phyloP scores from a whole-genome alignment of 2,113 vertebrate genomes.

The Corythornis cristatus region DNA sequence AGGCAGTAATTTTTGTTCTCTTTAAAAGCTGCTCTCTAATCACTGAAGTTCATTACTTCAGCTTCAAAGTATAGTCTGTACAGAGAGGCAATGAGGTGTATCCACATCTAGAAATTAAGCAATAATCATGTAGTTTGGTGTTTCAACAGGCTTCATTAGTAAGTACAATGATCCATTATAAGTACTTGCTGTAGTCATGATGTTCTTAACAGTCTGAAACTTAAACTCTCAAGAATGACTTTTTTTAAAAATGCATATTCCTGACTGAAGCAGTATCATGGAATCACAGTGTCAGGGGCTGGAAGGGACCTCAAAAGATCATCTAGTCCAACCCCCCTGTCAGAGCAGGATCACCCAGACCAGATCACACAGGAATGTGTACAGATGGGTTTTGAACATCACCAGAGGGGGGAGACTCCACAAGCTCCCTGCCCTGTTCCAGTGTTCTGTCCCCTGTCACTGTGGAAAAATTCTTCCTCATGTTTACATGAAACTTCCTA shows the following conservation, averaged over 20 bases:
- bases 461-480: too few species aligned
- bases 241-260: neutral
- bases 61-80: constrained; percentile 58
- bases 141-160: constrained; percentile 62
- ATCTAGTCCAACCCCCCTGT: too few species aligned
- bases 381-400: too few species aligned
- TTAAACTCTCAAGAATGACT: neutral
- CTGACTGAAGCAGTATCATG: neutral
- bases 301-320: too few species aligned
- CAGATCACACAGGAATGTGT: too few species aligned
- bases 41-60: constrained; percentile 61
- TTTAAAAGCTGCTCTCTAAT: constrained; percentile 53
- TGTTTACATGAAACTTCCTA: too few species aligned
- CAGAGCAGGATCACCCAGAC: too few species aligned
- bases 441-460: too few species aligned
- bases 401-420: too few species aligned
- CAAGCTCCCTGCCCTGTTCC: too few species aligned
- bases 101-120: constrained; percentile 67
- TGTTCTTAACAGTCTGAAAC: constrained; percentile 45
- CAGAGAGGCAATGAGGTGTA: constrained; percentile 59
- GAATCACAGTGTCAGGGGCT: too few species aligned
- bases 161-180: constrained; percentile 65
- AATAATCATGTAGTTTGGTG: constrained; percentile 62
- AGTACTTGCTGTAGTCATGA: constrained; percentile 44
- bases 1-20: constrained; percentile 31